Percentiles rank a stretch among this genome's conserved stretches.
Evolutionary conservation across 1,140 invertebrate genomes (phyloP).

Genomic region (Campoletis sonorensis): DNA sequence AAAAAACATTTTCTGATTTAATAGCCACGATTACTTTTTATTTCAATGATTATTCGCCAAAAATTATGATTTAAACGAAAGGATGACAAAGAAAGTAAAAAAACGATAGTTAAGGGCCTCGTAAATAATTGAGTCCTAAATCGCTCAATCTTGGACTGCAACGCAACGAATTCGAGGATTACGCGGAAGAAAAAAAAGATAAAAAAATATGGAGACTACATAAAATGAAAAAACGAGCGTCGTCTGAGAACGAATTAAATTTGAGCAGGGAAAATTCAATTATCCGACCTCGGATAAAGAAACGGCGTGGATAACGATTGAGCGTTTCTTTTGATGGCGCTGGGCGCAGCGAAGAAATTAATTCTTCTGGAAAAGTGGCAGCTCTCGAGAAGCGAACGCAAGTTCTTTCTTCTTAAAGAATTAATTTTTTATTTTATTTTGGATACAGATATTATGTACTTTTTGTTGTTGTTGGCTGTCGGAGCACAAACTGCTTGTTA

Average conservation of each 20-base stretch:
- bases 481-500: conserved; percentile 59
- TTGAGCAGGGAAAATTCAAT: conserved; percentile 65
- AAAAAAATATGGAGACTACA: conserved; percentile 24
- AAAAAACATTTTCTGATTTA: not conserved
- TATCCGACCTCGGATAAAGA: conserved; percentile 63
- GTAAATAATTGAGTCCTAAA: not conserved
- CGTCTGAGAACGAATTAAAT: conserved; percentile 63
- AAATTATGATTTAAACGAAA: conserved; percentile 30
- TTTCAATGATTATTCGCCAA: conserved; percentile 16
- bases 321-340: conserved; percentile 42
- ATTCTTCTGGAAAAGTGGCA: conserved; percentile 54
- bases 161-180: not conserved
- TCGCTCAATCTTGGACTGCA: not conserved
- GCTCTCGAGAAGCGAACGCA: conserved; percentile 46
- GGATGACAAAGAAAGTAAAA: not conserved
- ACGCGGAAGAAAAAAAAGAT: conserved; percentile 1
- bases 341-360: conserved; percentile 47
- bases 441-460: conserved; percentile 55
- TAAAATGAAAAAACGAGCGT: conserved; percentile 27
- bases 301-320: conserved; percentile 62
- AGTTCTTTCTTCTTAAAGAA: conserved; percentile 65
- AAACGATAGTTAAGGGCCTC: conserved; percentile 2
- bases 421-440: conserved; percentile 74
- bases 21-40: not conserved
- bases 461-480: conserved; percentile 57